phyloP scores from a whole-genome alignment of 2,797 vertebrate species.

The Buphagus erythrorhynchus region DNA sequence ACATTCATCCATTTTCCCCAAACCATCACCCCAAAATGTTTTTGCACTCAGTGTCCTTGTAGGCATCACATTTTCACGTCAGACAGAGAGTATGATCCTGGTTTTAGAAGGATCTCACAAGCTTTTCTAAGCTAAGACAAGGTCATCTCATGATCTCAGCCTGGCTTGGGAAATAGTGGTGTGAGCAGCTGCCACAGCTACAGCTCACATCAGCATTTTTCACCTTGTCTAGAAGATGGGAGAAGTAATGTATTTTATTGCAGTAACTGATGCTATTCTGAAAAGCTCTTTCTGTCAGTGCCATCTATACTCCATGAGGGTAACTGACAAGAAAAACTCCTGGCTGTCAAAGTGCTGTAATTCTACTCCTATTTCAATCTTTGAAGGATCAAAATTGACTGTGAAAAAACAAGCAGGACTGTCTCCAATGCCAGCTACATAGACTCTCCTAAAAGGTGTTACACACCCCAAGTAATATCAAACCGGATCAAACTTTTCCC shows the following conservation, averaged over 20 bases:
- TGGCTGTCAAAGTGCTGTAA: slow-evolving; percentile 8
- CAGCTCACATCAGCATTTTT: not conserved
- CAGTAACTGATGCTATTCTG: not conserved
- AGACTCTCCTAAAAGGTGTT: not conserved
- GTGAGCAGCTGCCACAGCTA: not conserved
- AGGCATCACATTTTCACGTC: not conserved
- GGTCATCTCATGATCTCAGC: slow-evolving; percentile 29
- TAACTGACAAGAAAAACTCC: slow-evolving; percentile 1
- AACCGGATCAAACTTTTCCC: not conserved
- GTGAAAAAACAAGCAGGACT: not conserved
- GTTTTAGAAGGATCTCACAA: not conserved
- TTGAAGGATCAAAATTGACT: not conserved
- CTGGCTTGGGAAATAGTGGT: not conserved
- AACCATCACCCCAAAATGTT: not conserved
- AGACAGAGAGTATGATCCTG: not conserved
- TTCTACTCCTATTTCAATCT: not conserved
- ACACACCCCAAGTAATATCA: not conserved
- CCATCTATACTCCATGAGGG: not conserved
- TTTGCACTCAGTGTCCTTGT: not conserved
- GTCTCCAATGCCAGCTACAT: not conserved
- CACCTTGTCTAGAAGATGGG: not conserved
- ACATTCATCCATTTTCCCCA: not conserved
- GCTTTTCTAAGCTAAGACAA: slow-evolving; percentile 27
- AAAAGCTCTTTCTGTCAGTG: slow-evolving; percentile 20
- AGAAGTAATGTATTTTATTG: slow-evolving; percentile 26